Conservation (phyloP, 2,797 vertebrate genomes). For the Florisuga fusca region DNA sequence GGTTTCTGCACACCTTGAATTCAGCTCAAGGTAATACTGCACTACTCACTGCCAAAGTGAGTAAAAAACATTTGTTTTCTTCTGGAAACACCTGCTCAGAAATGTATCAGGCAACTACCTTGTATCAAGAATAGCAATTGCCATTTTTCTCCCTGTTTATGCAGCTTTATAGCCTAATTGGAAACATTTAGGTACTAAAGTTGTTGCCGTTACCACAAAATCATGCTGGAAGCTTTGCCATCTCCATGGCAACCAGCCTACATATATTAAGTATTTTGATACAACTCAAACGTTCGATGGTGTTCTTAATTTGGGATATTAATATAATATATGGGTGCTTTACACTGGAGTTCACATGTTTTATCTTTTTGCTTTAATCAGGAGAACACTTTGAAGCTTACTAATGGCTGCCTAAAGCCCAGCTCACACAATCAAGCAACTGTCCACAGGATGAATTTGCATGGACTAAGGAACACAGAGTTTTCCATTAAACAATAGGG, state of each 20-base stretch:
- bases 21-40: neutral
- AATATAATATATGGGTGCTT: neutral
- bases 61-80: neutral
- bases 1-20: neutral
- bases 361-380: neutral
- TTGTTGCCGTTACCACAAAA: neutral
- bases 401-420: neutral
- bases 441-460: neutral
- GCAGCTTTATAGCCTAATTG: neutral
- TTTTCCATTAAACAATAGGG: neutral
- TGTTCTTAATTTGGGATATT: conserved; percentile 1
- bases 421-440: neutral
- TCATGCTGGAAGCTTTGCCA: conserved; percentile 4
- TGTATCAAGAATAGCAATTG: neutral
- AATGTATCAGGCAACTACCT: neutral
- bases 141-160: neutral
- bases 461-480: neutral
- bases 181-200: conserved; percentile 13
- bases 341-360: neutral
- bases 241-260: conserved; percentile 40
- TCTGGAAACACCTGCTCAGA: neutral
- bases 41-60: neutral
- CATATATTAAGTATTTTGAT: neutral
- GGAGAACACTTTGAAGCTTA: neutral
- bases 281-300: neutral